Evolutionary conservation across 2,113 vertebrate genomes (phyloP).

Genomic region (Pachyramphus minor): DNA sequence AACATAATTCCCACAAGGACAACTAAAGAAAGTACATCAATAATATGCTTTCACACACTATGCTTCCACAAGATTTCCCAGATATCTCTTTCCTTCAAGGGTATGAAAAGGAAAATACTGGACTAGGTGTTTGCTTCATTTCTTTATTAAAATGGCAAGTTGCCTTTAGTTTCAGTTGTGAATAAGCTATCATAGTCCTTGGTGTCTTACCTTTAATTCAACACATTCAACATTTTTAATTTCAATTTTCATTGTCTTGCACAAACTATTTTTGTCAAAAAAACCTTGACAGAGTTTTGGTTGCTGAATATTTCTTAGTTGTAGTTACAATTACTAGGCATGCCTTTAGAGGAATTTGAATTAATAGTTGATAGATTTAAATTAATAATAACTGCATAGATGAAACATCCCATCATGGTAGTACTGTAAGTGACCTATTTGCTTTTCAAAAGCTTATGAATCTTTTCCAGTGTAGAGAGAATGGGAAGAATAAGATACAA

Average conservation of each 20-base stretch:
- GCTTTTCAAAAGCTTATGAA: not conserved
- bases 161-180: not conserved
- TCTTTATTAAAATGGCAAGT: not conserved
- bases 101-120: not conserved
- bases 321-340: not conserved
- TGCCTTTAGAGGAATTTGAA: not conserved
- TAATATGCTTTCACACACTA: not conserved
- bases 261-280: not conserved
- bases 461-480: not conserved
- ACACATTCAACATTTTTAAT: not conserved
- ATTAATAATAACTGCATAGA: not conserved
- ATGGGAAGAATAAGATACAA: not conserved
- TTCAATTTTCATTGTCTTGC: not conserved
- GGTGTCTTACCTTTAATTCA: not conserved
- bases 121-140: not conserved
- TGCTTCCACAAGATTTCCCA: not conserved
- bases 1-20: not conserved
- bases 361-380: not conserved
- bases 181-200: not conserved
- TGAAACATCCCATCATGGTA: not conserved
- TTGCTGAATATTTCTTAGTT: not conserved
- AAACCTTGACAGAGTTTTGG: not conserved
- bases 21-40: not conserved
- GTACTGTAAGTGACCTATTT: not conserved
- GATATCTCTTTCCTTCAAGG: not conserved